Base-by-base conservation (phyloP, 1,140 invertebrate species). In the Lepeophtheirus salmonis region DNA sequence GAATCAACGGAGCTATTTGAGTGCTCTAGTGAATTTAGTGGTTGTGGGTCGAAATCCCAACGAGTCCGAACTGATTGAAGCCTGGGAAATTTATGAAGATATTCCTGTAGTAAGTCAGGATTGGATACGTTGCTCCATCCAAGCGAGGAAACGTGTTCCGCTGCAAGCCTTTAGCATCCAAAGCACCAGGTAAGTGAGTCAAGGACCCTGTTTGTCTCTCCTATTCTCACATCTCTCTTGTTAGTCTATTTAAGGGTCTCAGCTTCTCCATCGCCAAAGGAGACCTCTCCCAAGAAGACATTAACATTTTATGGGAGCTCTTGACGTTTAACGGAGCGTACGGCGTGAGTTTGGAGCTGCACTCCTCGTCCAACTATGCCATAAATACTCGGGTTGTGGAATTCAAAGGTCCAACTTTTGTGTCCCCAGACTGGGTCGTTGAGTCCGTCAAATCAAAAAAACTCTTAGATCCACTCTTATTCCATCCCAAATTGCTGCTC, bases 391-490 rank as follows among this genome's bases (percentile, higher is more conserved):
- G 30, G 26, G 1, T 41, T 1, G 16, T 12, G 13, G 21, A 52
- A 25, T 25, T 25, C 12, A 10, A n/a, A 24, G 23, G 23, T 1
- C 21, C 30, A 2, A 24, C 48, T 12, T 12, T 54, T 6, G 59
- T 61, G 14, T 21, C 59, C 13, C 59, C 59, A 13, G 59, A 61
- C 24, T 61, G 49, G 49, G 25, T 53, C 21, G 16, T 17, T 3
- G 59, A 56, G 4, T n/a, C 41, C 13, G 25, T 54, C n/a, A 18
- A 25, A 16, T 12, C 14, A 13, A 30, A 30, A 3, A 21, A 57
- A 23, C 26, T 57, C 14, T 21, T 16, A 12, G 59, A 52, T 13
- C 17, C 18, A 2, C 20, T 24, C 1, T 13, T 18, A 10, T 61
- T 20, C 21, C 59, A 61, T 18, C 59, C 59, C 16, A 18, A 50